These are phyloP conservation scores for Troides oblongomaculatus DNA, from an alignment of 2,888 invertebrate species.

Conservation along the genomic window DNA sequence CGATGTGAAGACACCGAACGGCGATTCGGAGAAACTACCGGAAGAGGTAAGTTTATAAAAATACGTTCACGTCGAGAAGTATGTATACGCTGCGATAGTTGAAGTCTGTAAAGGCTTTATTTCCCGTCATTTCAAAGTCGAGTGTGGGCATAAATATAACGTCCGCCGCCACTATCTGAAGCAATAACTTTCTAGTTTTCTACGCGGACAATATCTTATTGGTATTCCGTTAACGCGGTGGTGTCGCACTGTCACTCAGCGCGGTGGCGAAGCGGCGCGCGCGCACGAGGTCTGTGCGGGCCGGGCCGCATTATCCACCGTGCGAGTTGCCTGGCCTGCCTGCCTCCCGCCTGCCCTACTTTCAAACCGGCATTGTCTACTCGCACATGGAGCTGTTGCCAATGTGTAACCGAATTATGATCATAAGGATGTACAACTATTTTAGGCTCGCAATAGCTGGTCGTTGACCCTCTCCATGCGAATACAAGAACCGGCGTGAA, in stretches of 20 bases:
- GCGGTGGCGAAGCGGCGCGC: constrained; percentile 38
- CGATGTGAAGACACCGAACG: constrained; percentile 77
- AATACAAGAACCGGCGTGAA: constrained; percentile 54
- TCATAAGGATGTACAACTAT: constrained; percentile 32
- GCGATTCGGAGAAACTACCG: constrained; percentile 82
- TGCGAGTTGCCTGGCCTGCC: constrained; percentile 33
- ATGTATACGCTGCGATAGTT: neutral
- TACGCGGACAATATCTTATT: constrained; percentile 40
- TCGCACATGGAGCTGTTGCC: constrained; percentile 30
- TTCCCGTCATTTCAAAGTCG: constrained; percentile 31
- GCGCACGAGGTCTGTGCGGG: constrained; percentile 39
- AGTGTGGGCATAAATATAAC: constrained; percentile 33
- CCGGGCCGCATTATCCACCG: constrained; percentile 43
- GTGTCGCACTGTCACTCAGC: constrained; percentile 42
- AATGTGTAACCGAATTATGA: constrained; percentile 33
- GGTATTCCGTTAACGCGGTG: constrained; percentile 47
- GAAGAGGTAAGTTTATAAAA: constrained; percentile 80
- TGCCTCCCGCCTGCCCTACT: constrained; percentile 44
- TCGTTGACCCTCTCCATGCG: constrained; percentile 52
- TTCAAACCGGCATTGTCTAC: constrained; percentile 40
- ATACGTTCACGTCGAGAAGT: constrained; percentile 8
- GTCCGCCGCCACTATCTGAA: constrained; percentile 36
- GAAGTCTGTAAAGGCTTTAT: constrained; percentile 14
- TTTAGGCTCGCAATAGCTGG: constrained; percentile 35
- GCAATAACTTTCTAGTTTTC: constrained; percentile 54